Percentiles rank a stretch among this genome's conserved stretches.
Evolutionary conservation across 2,888 invertebrate genomes (phyloP).

Genomic region (Thecophora atra): DNA sequence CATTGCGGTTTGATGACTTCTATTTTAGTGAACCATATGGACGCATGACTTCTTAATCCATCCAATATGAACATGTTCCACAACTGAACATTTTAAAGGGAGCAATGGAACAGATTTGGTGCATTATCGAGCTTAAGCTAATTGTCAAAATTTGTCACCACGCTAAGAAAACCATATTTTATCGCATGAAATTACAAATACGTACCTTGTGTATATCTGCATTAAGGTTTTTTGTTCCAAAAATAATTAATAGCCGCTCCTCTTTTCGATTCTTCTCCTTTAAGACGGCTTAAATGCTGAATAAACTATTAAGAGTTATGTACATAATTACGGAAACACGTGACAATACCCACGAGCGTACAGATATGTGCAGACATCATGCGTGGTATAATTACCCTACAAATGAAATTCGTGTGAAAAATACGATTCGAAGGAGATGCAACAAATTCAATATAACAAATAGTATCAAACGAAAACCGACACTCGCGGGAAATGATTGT

Average conservation of each 20-base stretch:
- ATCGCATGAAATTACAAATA: background rate
- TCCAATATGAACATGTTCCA: background rate
- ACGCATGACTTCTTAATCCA: background rate
- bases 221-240: conserved; percentile 6
- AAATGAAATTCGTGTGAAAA: background rate
- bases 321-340: background rate
- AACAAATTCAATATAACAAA: conserved; percentile 16
- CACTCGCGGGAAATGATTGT: conserved; percentile 48
- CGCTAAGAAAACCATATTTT: conserved; percentile 1
- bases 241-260: conserved; percentile 20
- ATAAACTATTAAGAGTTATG: conserved; percentile 21
- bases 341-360: background rate
- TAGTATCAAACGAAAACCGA: conserved; percentile 38
- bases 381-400: background rate
- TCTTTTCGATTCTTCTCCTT: conserved; percentile 12
- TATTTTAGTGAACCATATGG: conserved; percentile 14
- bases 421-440: background rate
- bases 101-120: conserved; percentile 11
- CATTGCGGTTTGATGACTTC: no score
- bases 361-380: background rate
- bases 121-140: conserved; percentile 26
- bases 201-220: background rate
- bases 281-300: conserved; percentile 24
- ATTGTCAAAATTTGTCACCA: background rate
- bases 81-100: conserved; percentile 27